A percentile compares a stretch with the other conserved stretches of the same genome.
Conservation (phyloP, 2,888 invertebrate genomes). For the Sarcophaga carnaria region DNA sequence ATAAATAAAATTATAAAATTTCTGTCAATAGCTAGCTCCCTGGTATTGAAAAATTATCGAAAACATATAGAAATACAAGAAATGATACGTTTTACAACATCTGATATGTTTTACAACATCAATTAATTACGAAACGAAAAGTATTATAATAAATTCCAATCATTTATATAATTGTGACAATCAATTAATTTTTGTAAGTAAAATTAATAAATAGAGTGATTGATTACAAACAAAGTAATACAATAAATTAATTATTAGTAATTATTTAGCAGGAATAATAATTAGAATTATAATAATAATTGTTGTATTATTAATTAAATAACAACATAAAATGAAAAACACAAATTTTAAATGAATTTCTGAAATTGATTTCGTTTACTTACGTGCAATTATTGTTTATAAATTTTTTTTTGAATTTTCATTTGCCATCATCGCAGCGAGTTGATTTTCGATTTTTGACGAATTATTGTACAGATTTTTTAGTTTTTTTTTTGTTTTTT, state of each 20-base stretch:
- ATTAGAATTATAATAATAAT: constrained; percentile 36
- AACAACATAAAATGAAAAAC: constrained; percentile 57
- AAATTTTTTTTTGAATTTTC: neutral
- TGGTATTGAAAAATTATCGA: neutral
- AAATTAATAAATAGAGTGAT: neutral
- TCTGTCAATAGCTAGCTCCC: neutral
- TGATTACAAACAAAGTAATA: no score
- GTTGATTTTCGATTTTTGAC: constrained; percentile 40
- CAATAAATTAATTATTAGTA: neutral
- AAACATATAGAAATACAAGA: constrained; percentile 41
- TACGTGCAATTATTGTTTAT: constrained; percentile 31
- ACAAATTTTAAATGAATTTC: constrained; percentile 58
- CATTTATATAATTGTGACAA: neutral
- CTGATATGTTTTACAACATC: neutral
- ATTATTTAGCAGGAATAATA: constrained; percentile 22
- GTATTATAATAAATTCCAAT: neutral
- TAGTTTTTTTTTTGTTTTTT: no score
- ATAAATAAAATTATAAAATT: constrained; percentile 17
- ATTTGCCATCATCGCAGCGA: constrained; percentile 48
- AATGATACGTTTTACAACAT: neutral
- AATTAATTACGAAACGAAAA: neutral
- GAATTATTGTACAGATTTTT: constrained; percentile 49
- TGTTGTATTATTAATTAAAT: constrained; percentile 5
- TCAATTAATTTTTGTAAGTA: neutral
- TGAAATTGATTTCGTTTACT: constrained; percentile 57